Base-by-base conservation (phyloP, 2,888 invertebrate species). In the Caenorhabditis sinica region DNA sequence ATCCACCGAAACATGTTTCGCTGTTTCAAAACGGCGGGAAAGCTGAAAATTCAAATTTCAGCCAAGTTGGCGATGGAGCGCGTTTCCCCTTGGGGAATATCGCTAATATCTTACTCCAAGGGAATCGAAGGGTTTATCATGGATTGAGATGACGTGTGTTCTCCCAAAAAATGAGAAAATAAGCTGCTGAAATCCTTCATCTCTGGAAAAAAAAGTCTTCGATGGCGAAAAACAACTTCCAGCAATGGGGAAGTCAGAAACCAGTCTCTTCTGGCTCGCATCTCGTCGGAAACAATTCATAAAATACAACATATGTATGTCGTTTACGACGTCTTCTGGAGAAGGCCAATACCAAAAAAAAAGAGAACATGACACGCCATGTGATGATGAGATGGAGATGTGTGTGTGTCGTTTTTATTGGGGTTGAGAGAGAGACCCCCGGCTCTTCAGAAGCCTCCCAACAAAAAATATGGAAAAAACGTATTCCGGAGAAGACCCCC, bases 241-340 rank as follows among this genome's bases (percentile, higher is more conserved):
- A 56, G 13, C 13, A 3, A 65, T 28, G n/a, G 28, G 40, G 45
- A 25, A 65, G 40, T 20, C 20, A 40, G 33, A 36, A 33, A 1
- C 33, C 61, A n/a, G 9, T 11, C 11, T 40, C 20, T 23, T 43
- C 25, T n/a, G 45, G 11, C 45, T 15, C n/a, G 45, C 17, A 43
- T 45, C 36, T 40, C 49, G 33, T 51, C 51, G 75, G 75, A 75
- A 75, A 66, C 75, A 75, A 75, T 75, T 75, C 75, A 75, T 75
- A 65, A 75, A 76, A 76, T 76, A 66, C 58, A 76, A 68, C 74
- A 65, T 74, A 63, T 53, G 33, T 49, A 53, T 53, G 63, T 65
- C 61, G 45, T 30, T 58, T 60, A 61, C 51, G 15, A 2, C 28
- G 11, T 36, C 30, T 61, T 33, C 36, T 40, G 9, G 33, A 6